Base-by-base conservation (phyloP, 2,113 vertebrate genomes). In the Syngnathoides biaculeatus region DNA sequence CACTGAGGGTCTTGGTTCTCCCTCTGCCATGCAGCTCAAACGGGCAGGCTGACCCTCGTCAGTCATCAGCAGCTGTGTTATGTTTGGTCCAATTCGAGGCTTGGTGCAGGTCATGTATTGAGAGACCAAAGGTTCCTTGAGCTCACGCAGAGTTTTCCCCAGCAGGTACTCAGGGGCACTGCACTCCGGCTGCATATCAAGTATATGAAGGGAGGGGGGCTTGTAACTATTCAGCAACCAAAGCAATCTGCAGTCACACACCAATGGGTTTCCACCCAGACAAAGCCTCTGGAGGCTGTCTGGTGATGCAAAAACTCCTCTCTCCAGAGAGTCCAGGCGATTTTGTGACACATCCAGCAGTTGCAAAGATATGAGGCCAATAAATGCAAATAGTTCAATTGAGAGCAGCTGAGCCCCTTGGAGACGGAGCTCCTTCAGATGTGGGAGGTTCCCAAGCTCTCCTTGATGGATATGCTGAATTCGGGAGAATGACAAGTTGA, bases 311-410 rank as follows among this genome's bases (percentile, higher is more conserved):
- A 99, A 97, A 64, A 93, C 93, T 0, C 91, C 93, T 73, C 93
- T 94, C 88, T 99, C 95, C 79, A 99, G 89, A 0, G 97, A 98
- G 86, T 92, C 93, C 84, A 99, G 92, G 69, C 90, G 87, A 80
- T 99, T 99, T 79, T 93, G 90, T 0, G 96, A 98, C 75, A 99
- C 94, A 13, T 99, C 98, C 79, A 99, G 91, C 69, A 98, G 91
- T 0, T 94, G 93, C 83, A 99, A 89, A 65, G 96, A 94, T 84
- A 93, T 93, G 79, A 97, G 95, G 75, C 95, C 96, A 0, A 88
- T 86, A 76, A 99, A 97, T 65, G 97, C 95, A 0, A 95, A 93
- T 10, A 94, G 92, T 83, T 99, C 96, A 0, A 99, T 93, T 0
- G 81, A 85, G 22, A 91, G 73, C 68, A 98, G 90, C 78, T 93